A percentile compares a stretch with the other conserved stretches of the same genome.
These are phyloP conservation scores for Cyanistes caeruleus DNA, from an alignment of 2,113 vertebrate genomes.

Conservation along the genomic window DNA sequence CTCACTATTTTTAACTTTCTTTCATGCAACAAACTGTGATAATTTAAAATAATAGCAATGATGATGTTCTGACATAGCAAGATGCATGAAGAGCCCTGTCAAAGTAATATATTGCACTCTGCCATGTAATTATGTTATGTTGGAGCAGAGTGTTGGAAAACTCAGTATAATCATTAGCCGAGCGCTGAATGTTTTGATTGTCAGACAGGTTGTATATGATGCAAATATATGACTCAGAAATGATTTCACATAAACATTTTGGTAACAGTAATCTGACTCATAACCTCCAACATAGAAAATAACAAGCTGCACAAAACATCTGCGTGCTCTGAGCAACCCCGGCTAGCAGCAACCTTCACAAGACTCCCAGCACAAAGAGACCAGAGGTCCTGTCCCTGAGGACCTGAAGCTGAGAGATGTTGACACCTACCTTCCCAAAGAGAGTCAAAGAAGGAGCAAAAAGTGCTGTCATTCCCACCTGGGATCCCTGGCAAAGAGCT, in stretches of 20 bases:
- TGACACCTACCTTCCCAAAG: neutral
- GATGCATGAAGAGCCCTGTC: conserved; percentile 50
- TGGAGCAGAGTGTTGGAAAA: conserved; percentile 79
- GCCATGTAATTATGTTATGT: conserved; percentile 66
- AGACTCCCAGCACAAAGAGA: conserved; percentile 8
- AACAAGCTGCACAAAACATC: conserved; percentile 81
- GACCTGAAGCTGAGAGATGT: neutral
- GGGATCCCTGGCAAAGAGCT: neutral
- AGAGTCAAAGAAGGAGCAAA: neutral
- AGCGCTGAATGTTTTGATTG: conserved; percentile 81
- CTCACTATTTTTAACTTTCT: neutral
- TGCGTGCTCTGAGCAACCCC: conserved; percentile 63
- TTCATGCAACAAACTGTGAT: neutral
- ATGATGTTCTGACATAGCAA: conserved; percentile 41
- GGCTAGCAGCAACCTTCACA: conserved; percentile 27
- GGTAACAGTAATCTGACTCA: conserved; percentile 83
- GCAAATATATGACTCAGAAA: conserved; percentile 86
- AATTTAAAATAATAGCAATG: conserved; percentile 30
- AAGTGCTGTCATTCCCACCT: neutral
- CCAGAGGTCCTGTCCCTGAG: neutral
- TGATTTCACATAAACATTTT: conserved; percentile 86
- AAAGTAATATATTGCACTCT: conserved; percentile 67
- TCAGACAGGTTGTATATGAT: conserved; percentile 85
- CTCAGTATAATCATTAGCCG: conserved; percentile 75
- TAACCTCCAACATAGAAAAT: conserved; percentile 79